These are phyloP conservation scores for Eulithis prunata DNA, from an alignment of 2,888 invertebrate genomes.

Conservation along the genomic window DNA sequence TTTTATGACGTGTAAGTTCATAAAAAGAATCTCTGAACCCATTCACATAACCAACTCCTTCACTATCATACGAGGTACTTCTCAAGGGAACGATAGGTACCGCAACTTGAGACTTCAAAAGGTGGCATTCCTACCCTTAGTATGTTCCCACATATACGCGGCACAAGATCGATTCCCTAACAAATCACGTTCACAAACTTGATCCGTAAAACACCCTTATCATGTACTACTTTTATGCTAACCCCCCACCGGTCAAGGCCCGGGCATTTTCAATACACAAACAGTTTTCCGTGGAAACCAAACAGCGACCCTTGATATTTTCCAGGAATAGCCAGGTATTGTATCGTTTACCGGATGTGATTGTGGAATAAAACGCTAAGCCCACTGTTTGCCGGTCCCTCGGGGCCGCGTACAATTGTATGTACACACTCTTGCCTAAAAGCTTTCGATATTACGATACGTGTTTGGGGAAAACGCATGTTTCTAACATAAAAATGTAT, in stretches of 20 bases:
- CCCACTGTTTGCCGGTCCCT: conserved; percentile 49
- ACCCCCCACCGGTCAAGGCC: conserved; percentile 42
- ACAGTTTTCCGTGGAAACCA: conserved; percentile 51
- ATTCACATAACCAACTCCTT: background rate
- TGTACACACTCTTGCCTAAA: conserved; percentile 44
- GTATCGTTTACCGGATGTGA: conserved; percentile 52
- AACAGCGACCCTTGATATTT: conserved; percentile 45
- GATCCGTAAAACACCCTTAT: conserved; percentile 27
- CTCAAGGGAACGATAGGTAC: background rate
- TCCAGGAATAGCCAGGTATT: conserved; percentile 42
- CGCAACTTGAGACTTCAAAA: background rate
- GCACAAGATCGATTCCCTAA: conserved; percentile 9
- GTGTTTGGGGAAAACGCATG: conserved; percentile 42
- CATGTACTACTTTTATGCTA: conserved; percentile 35
- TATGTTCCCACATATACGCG: background rate
- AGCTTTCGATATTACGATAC: conserved; percentile 45
- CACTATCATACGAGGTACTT: background rate
- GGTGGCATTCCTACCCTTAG: background rate
- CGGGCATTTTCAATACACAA: conserved; percentile 40
- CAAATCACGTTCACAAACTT: conserved; percentile 24
- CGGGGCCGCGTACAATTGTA: conserved; percentile 46
- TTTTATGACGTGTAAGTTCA: background rate
- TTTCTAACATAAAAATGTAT: conserved; percentile 45
- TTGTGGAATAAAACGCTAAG: conserved; percentile 48
- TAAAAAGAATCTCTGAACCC: background rate